Percentiles rank a stretch among this genome's conserved stretches.
phyloP scores from a whole-genome alignment of 2,888 invertebrate species.

The Dorcus hopei region DNA sequence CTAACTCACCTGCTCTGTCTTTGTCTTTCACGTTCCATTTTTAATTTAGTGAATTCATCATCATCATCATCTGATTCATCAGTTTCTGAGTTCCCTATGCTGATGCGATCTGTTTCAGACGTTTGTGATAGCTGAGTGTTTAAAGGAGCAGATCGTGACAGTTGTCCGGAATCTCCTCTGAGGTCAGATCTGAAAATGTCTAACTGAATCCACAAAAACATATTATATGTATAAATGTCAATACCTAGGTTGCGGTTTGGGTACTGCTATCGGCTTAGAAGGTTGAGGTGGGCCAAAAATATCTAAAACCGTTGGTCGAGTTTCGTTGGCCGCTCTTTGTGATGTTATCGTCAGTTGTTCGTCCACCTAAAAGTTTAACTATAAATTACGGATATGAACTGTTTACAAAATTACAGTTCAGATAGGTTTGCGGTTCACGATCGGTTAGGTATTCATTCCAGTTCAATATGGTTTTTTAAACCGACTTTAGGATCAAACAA shows the following conservation, averaged over 20 bases:
- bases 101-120: constrained; percentile 39
- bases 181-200: neutral
- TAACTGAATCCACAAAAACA: neutral
- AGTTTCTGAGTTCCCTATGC: constrained; percentile 44
- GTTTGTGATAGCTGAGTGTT: constrained; percentile 6
- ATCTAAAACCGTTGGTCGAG: constrained; percentile 62
- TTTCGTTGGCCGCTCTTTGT: constrained; percentile 55
- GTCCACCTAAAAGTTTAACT: constrained; percentile 56
- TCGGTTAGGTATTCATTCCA: no score
- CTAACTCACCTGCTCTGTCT: constrained; percentile 46
- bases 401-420: no score
- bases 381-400: neutral
- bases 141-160: neutral
- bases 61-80: constrained; percentile 51
- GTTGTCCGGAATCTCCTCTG: neutral
- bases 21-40: constrained; percentile 66
- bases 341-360: constrained; percentile 81
- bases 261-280: constrained; percentile 50
- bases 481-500: no score
- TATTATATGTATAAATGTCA: neutral
- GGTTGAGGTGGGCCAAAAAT: constrained; percentile 54
- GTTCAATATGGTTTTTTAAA: no score
- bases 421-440: no score
- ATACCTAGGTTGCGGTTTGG: constrained; percentile 40
- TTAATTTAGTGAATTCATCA: constrained; percentile 71